Evolutionary conservation across 2,113 vertebrate genomes (phyloP), one percentile per base, ranked within the genome.

Genomic region (Aptenodytes forsteri): DNA sequence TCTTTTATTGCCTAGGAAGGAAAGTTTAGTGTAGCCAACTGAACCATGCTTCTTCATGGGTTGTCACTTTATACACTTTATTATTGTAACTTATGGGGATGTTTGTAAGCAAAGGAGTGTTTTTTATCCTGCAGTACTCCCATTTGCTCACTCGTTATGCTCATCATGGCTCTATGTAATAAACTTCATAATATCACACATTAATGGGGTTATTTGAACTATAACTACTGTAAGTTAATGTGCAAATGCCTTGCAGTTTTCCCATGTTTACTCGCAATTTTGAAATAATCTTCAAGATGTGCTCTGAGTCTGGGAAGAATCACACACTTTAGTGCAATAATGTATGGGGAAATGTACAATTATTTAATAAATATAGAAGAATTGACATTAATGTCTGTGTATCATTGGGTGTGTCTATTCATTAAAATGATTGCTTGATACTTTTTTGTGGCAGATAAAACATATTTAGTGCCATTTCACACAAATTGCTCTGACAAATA

Each of bases 201-300:
- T 96, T 98, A 97, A 98, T 97, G 91, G 81, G 82, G 55, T 97
- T 96, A 95, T 96, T 97, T 97, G 97, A 96, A 93, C 91, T 85
- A 81, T 82, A 96, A 92, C 72, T 83, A 40, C 79, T 86, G 38
- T 62, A 92, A 93, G 80, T 92, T 96, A 94, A 97, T 94, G 91
- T 88, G 78, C 52, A 91, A 97, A 96, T 85, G 73, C 47, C 50
- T 96, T 95, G 62, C 83, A 94, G 71, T 95, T 93, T 96, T 76
- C 80, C 86, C 61, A 56, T 75, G 87, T 97, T 97, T 93, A 91
- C 93, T 95, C 17, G 25, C 87, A 93, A 69, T 95, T 94, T 93
- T 94, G 80, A 84, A 90, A 62, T 95, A 89, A 95, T 61, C 32
- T 92, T 87, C 47, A 69, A 65, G 56, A 83, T 4, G 29, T 94